These are phyloP conservation scores for Ypsolopha scabrella DNA, from an alignment of 2,888 invertebrate genomes.

Conservation along the genomic window DNA sequence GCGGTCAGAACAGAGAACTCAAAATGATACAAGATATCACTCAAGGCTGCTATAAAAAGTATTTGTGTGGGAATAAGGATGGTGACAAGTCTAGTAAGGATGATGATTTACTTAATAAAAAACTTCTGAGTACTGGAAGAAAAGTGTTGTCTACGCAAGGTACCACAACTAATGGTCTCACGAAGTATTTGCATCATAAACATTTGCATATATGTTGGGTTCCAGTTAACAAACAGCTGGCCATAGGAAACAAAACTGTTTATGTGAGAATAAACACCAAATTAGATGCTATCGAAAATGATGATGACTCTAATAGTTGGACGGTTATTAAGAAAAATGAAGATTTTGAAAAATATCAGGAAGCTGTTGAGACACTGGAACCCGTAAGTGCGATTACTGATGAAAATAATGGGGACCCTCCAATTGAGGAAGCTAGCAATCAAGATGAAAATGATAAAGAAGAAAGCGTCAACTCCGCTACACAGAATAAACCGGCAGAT, in stretches of 20 bases:
- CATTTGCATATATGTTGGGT: slow-evolving; percentile 41
- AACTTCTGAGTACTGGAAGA: slow-evolving; percentile 48
- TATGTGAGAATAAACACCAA: slow-evolving; percentile 36
- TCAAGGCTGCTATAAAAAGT: slow-evolving; percentile 29
- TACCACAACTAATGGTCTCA: slow-evolving; percentile 37
- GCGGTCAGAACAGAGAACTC: slow-evolving; percentile 4
- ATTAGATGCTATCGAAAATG: slow-evolving; percentile 17
- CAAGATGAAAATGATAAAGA: no score
- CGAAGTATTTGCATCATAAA: slow-evolving; percentile 45
- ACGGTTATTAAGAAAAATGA: slow-evolving; percentile 11
- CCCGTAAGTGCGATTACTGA: no score
- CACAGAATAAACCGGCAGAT: no score
- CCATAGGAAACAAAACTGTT: slow-evolving; percentile 15
- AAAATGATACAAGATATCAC: slow-evolving; percentile 35
- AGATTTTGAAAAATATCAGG: neutral
- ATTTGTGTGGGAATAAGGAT: neutral
- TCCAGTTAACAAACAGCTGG: slow-evolving; percentile 12
- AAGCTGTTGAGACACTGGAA: neutral
- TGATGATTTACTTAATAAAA: slow-evolving; percentile 37
- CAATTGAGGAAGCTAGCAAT: no score
- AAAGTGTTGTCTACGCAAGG: slow-evolving; percentile 39
- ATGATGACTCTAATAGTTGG: slow-evolving; percentile 24
- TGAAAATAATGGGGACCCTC: no score
- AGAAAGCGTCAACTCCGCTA: no score
- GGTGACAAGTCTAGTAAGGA: neutral